phyloP scores from a whole-genome alignment of 1,140 invertebrate species.

The Philopotamus ludificatus region DNA sequence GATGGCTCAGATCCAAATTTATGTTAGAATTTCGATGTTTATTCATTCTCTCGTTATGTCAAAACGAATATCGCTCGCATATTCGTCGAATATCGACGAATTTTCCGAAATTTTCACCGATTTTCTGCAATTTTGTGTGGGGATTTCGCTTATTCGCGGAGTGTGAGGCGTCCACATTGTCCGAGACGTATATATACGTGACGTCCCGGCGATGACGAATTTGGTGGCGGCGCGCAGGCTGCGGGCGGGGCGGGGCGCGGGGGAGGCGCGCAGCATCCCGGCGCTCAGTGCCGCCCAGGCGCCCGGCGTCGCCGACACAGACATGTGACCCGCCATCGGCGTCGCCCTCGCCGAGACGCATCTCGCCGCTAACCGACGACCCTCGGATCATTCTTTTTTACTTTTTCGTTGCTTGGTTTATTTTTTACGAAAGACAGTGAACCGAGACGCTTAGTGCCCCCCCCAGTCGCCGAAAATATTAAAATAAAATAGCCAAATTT shows the following conservation, averaged over 20 bases:
- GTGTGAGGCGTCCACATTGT: constrained; percentile 38
- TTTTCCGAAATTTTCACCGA: too few species aligned
- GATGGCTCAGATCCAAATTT: too few species aligned
- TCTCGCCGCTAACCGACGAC: constrained; percentile 32
- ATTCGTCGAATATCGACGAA: too few species aligned
- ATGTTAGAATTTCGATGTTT: too few species aligned
- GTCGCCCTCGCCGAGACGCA: constrained; percentile 36
- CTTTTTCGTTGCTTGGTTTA: constrained; percentile 19
- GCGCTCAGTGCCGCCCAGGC: constrained; percentile 48
- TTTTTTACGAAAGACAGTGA: background rate
- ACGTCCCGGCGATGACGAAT: constrained; percentile 17
- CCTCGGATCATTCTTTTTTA: constrained; percentile 15
- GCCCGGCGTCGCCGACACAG: constrained; percentile 31
- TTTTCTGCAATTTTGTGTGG: too few species aligned
- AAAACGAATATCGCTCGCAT: too few species aligned
- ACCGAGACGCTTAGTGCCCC: background rate
- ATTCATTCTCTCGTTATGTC: too few species aligned
- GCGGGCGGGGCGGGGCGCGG: constrained; percentile 45
- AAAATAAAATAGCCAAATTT: background rate
- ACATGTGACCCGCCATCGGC: constrained; percentile 32
- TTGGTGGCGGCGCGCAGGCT: constrained; percentile 44
- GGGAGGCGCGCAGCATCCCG: constrained; percentile 32
- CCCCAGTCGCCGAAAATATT: too few species aligned
- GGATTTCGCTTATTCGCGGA: constrained; percentile 38
- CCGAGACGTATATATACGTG: background rate